Percentiles rank a stretch among this genome's conserved stretches.
These are phyloP conservation scores for Portunus trituberculatus DNA, from an alignment of 1,140 invertebrate species.

Conservation along the genomic window DNA sequence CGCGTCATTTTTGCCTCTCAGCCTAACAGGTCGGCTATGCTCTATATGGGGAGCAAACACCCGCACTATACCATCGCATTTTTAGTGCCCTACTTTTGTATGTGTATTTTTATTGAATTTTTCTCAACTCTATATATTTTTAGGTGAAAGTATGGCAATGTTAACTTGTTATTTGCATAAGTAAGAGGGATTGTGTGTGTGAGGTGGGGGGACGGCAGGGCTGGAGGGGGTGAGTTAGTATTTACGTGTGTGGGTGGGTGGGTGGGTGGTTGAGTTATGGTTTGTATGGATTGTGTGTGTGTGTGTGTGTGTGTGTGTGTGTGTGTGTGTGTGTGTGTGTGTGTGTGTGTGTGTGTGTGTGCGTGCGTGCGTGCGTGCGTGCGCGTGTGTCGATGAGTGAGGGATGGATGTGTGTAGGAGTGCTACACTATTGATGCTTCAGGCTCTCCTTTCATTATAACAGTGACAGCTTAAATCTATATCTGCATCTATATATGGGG, in stretches of 20 bases:
- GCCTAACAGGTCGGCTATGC: not conserved
- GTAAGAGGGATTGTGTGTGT: not conserved
- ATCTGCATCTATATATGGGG: no score
- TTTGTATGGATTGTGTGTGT: no score
- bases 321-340: slow-evolving; percentile 31
- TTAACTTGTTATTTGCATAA: no score
- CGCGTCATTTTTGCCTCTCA: not conserved
- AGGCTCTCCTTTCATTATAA: no score
- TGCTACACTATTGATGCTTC: no score
- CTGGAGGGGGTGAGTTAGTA: not conserved
- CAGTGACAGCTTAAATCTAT: no score
- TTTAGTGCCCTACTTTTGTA: not conserved
- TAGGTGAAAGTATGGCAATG: not conserved
- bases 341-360: slow-evolving; percentile 41
- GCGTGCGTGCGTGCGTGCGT: not conserved
- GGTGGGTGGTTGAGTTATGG: no score
- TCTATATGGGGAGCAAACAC: not conserved
- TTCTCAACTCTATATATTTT: not conserved
- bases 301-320: not conserved
- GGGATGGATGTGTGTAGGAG: no score
- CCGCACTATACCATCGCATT: not conserved
- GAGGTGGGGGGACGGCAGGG: not conserved
- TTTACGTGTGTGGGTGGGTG: not conserved
- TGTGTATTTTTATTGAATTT: no score
- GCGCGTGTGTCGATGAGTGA: not conserved